Evolutionary conservation across 2,888 invertebrate species (phyloP).

Genomic region (Platerodrilus igneus): DNA sequence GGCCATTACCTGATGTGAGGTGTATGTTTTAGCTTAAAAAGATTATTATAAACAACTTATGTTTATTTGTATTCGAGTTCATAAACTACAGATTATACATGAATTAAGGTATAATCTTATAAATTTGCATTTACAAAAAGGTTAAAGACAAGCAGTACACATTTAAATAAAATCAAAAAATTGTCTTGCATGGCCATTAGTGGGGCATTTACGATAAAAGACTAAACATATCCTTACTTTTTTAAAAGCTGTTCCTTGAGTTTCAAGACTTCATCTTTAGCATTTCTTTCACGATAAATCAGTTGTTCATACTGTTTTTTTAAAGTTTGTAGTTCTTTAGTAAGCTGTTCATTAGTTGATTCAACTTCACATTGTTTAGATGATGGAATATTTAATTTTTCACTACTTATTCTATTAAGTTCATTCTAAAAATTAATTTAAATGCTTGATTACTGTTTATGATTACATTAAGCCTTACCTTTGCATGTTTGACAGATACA

Average conservation of each 20-base stretch:
- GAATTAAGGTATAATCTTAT: too few relatives aligned
- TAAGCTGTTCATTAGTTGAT: constrained; percentile 34
- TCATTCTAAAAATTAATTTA: constrained; percentile 23
- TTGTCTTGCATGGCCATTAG: too few relatives aligned
- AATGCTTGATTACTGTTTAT: neutral
- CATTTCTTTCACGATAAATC: constrained; percentile 51
- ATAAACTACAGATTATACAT: too few relatives aligned
- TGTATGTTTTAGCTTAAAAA: too few relatives aligned
- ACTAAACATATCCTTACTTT: constrained; percentile 33
- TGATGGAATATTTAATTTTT: constrained; percentile 15
- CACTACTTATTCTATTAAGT: constrained; percentile 10
- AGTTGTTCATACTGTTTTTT: constrained; percentile 52
- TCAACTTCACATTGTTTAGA: constrained; percentile 37
- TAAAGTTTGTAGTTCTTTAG: constrained; percentile 44
- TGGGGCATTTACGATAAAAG: too few relatives aligned
- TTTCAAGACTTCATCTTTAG: constrained; percentile 48
- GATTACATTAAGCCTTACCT: constrained; percentile 36
- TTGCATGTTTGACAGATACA: constrained; percentile 42
- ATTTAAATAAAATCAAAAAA: too few relatives aligned
- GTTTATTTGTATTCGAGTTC: too few relatives aligned
- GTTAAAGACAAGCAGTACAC: too few relatives aligned
- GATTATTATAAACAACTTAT: too few relatives aligned
- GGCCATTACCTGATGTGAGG: too few relatives aligned
- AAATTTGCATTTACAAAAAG: too few relatives aligned
- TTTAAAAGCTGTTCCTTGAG: constrained; percentile 46